Evolutionary conservation across 1,140 invertebrate species (phyloP), one percentile per base, ranked within the genome.

Genomic region (Drosophila melanica): DNA sequence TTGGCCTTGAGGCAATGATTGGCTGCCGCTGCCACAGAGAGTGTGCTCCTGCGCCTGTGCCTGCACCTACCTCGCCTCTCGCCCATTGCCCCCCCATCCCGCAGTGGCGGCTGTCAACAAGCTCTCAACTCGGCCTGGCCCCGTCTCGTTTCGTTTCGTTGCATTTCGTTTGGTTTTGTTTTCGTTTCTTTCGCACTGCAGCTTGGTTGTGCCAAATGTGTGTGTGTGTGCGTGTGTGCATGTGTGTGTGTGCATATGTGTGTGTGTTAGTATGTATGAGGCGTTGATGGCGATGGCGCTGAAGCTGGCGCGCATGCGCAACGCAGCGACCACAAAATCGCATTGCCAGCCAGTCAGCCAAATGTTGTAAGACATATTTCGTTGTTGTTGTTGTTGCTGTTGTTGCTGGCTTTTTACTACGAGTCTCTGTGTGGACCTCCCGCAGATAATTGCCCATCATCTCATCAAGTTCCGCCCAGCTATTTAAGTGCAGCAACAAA

Each of bases 211-310:
- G 11, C 39, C 59, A 27, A 12, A 20, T 57, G 50, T 23, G 20
- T 23, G 20, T 23, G 20, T 23, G 20, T 37, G 41, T 51, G 12
- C 39, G 37, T 54, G 11, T 18, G 18, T 18, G 18, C 2, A 2
- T 39, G 5, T 51, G n/a, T 35, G 33, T 50, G 10, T 27, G 41
- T 62, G 39, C 18, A n/a, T 58, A 4, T 30, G 11, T 57, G 10
- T 42, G 42, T 50, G 55, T 92, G 92, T 90, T 76, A 75, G 76
- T 92, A 92, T 92, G 92, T 92, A 90, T 91, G 92, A 93, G 92
- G 93, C 92, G 84, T 93, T 92, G 93, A 92, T 92, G 92, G 92
- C 92, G 92, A 91, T 92, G 90, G 90, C 90, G 92, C 91, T 90
- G 91, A 87, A 90, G 89, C 78, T 81, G 91, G 92, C 90, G 87